phyloP scores from a whole-genome alignment of 30 jellyfish, hydroid and myxozoan species.

The Hydractinia symbiolongicarpus region DNA sequence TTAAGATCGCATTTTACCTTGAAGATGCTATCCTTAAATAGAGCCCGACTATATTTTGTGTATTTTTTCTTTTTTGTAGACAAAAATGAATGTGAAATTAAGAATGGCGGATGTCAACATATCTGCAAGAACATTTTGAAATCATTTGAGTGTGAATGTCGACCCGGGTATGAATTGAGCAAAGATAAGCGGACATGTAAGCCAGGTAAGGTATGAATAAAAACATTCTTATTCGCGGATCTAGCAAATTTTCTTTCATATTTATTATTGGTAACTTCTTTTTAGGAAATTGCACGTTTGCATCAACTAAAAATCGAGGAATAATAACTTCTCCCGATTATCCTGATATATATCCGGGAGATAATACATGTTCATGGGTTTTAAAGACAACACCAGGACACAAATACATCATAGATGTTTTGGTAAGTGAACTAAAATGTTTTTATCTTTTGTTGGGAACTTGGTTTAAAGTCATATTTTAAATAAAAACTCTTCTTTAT shows the following conservation, averaged over 20 bases:
- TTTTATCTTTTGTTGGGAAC: no score
- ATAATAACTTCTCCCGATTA: conserved; percentile 47
- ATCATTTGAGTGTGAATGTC: conserved; percentile 38
- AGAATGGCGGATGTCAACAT: conserved; percentile 37
- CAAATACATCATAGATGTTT: neutral
- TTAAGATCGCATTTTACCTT: neutral
- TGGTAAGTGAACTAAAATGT: neutral
- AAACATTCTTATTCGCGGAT: neutral
- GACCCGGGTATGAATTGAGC: conserved; percentile 33
- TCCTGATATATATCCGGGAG: conserved; percentile 54
- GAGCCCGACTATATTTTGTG: neutral
- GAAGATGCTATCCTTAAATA: neutral
- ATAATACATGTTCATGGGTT: conserved; percentile 48
- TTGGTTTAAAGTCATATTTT: no score
- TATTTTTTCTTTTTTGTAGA: conserved; percentile 30
- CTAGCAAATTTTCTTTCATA: neutral
- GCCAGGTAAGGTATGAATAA: conserved; percentile 34
- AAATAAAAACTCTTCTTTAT: no score
- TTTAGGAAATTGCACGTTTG: conserved; percentile 41
- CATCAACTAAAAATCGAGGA: conserved; percentile 27
- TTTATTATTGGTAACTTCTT: conserved; percentile 14
- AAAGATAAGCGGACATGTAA: conserved; percentile 36
- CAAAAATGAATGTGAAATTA: conserved; percentile 36
- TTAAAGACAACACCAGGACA: conserved; percentile 46
- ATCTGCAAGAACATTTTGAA: conserved; percentile 38